Percentiles rank a stretch among this genome's conserved stretches.
Conservation (phyloP, 2,113 vertebrate species). For the Onychorhynchus coronatus region DNA sequence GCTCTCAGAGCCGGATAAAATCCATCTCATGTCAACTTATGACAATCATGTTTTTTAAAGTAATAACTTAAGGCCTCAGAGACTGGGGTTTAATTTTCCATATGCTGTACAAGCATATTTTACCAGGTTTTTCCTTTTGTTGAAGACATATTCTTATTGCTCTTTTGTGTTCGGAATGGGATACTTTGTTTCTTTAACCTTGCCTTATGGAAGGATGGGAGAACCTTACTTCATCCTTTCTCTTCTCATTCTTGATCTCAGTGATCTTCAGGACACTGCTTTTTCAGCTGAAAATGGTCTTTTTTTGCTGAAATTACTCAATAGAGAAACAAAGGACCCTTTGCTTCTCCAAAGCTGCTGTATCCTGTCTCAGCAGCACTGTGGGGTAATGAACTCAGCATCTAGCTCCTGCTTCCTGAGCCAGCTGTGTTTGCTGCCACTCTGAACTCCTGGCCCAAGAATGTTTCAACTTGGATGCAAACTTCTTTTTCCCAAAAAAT, state of each 20-base stretch:
- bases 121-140: neutral
- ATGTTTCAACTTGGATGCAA: neutral
- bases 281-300: neutral
- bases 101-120: neutral
- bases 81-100: neutral
- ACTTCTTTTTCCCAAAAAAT: neutral
- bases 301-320: neutral
- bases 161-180: neutral
- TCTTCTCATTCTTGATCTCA: neutral
- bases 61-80: neutral
- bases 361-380: neutral
- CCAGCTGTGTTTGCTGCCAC: neutral
- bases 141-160: neutral
- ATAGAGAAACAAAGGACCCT: neutral
- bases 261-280: neutral
- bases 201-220: neutral
- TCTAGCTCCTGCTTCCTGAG: neutral
- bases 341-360: neutral
- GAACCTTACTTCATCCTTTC: neutral
- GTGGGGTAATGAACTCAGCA: neutral
- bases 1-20: neutral
- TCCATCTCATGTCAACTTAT: neutral
- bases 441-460: neutral
- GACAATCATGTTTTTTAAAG: neutral
- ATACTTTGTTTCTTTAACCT: neutral